Evolutionary conservation across 2,113 vertebrate species (phyloP), one percentile per base, ranked within the genome.

Genomic region (Cebidichthys violaceus): DNA sequence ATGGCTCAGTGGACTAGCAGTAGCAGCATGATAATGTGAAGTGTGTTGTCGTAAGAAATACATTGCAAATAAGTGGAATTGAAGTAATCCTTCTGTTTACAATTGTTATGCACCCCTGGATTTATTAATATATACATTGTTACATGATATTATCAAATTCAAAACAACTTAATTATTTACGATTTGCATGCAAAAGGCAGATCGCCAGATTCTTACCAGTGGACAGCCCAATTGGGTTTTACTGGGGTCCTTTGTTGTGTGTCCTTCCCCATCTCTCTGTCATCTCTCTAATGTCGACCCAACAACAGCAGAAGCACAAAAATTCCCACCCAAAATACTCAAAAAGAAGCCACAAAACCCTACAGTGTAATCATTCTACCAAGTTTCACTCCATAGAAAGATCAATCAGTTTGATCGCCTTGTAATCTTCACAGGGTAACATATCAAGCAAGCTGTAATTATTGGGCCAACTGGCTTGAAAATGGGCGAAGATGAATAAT

Each of bases 401-500:
- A 52, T 52, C 17, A 52, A 52, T 52, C 50, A 22, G 22, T 10
- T 8, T 24, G 52, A 24, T 55, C 9, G 52, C 52, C 10, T 55
- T 24, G 52, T 55, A 55, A 24, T 24, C 52, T 55, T n/a, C 3
- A 55, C 18, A 9, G 50, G 20, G 18, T 52, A 7, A 52, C 18
- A 22, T 52, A 45, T 45, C 43, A 45, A 45, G 18, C 22, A 27
- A 43, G 57, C 45, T 59, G 43, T 13, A 6, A 69, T 35, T 55
- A 5, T 17, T 62, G 11, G 22, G 22, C 9, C 24, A 78, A 41
- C 10, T 71, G 60, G 33, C 45, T n/a, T 15, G 2, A 37, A 79
- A 68, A 77, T 62, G 20, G 15, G 18, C 57, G 4, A 62, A 55
- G 50, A 37, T 47, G 17, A 74, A 65, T 57, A 18, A 60, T 62